phyloP scores from a whole-genome alignment of 2,113 vertebrate genomes.

The Gambusia affinis region DNA sequence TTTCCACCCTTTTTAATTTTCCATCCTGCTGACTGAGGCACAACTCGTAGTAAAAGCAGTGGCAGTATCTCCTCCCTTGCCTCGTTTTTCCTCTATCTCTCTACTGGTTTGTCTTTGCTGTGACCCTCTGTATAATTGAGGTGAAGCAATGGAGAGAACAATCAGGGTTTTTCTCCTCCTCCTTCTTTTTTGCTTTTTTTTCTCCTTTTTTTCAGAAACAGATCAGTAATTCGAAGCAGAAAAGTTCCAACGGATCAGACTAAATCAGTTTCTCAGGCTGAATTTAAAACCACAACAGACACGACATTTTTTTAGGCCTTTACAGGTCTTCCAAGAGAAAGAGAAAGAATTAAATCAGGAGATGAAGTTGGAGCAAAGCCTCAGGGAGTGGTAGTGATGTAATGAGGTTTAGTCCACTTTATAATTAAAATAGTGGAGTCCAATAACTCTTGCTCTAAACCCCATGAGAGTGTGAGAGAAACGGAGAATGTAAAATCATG shows the following conservation, averaged over 20 bases:
- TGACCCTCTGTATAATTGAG: slow-evolving; percentile 54
- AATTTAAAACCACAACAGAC: slow-evolving; percentile 12
- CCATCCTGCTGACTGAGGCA: slow-evolving; percentile 5
- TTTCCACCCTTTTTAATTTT: slow-evolving; percentile 38
- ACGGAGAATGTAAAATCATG: not conserved
- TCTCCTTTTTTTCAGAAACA: slow-evolving; percentile 1
- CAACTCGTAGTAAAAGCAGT: not conserved
- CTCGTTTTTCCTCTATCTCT: not conserved
- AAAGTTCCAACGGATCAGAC: slow-evolving; percentile 11
- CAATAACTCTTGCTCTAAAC: slow-evolving; percentile 15
- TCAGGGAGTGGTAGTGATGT: slow-evolving; percentile 13
- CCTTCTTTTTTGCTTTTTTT: not conserved
- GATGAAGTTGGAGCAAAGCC: slow-evolving; percentile 16
- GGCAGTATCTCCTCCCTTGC: not conserved
- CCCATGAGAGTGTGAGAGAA: not conserved
- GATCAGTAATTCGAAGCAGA: slow-evolving; percentile 29
- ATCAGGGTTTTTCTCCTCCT: slow-evolving; percentile 7
- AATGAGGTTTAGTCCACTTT: slow-evolving; percentile 22
- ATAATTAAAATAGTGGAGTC: slow-evolving; percentile 42
- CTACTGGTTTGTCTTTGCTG: slow-evolving; percentile 31
- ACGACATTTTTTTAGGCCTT: not conserved
- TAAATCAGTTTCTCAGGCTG: slow-evolving; percentile 12
- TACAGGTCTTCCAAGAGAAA: not conserved
- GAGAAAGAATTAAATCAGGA: slow-evolving; percentile 15
- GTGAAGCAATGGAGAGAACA: slow-evolving; percentile 24